These are phyloP conservation scores for Syrmaticus mikado DNA, from an alignment of 2,113 vertebrate genomes.

Conservation along the genomic window DNA sequence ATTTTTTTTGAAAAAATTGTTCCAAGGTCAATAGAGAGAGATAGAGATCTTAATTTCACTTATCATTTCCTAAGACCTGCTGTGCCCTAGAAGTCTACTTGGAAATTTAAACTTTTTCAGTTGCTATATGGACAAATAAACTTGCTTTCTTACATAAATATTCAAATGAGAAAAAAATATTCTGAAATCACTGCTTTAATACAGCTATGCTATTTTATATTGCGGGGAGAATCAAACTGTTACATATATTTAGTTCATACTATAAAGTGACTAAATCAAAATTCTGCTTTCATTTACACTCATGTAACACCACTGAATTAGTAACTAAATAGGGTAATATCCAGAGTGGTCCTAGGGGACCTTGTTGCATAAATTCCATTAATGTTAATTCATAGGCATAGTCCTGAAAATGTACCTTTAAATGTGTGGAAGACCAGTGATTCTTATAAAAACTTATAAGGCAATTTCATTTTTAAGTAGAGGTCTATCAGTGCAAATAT, in stretches of 20 bases:
- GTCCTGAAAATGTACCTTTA: slow-evolving; percentile 17
- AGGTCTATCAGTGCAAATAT: slow-evolving; percentile 8
- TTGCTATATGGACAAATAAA: not conserved
- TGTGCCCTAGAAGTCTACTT: not conserved
- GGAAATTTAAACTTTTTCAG: not conserved
- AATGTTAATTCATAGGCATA: slow-evolving; percentile 12
- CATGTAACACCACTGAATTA: not conserved
- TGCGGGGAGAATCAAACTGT: not conserved
- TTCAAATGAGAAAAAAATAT: not conserved
- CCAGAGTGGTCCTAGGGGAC: slow-evolving; percentile 1
- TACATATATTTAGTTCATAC: not conserved
- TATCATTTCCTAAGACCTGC: not conserved
- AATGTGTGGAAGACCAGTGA: not conserved
- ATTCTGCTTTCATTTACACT: slow-evolving; percentile 9
- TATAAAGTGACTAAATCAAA: not conserved
- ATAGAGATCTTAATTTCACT: not conserved
- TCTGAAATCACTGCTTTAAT: not conserved
- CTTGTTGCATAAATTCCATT: not conserved
- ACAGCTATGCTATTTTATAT: not conserved
- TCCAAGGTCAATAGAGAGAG: not conserved
- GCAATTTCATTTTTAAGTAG: slow-evolving; percentile 46
- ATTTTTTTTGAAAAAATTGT: not conserved
- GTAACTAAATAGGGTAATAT: slow-evolving; percentile 21
- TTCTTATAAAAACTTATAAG: slow-evolving; percentile 47
- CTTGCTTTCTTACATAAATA: not conserved